Evolutionary conservation across 2,113 vertebrate genomes (phyloP).

Genomic region (Tauraco erythrolophus): DNA sequence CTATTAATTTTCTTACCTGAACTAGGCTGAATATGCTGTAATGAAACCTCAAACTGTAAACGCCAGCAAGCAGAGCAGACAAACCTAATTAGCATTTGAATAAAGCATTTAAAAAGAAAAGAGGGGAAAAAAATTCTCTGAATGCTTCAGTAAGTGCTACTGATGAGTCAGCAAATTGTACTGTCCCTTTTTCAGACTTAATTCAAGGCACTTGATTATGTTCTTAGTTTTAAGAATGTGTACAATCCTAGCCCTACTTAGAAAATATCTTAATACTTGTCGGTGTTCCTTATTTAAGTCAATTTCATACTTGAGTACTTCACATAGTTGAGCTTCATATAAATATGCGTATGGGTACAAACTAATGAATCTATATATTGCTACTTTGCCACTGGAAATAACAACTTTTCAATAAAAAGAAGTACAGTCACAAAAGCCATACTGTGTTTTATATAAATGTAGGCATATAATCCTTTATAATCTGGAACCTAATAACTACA

Average conservation of each 20-base stretch:
- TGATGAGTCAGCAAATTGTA: background rate
- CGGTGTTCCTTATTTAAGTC: background rate
- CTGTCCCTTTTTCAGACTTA: background rate
- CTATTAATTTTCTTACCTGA: background rate
- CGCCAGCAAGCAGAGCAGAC: background rate
- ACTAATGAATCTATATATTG: background rate
- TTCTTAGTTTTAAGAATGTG: background rate
- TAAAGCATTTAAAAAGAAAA: background rate
- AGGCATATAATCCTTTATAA: background rate
- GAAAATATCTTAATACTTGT: background rate
- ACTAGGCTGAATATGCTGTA: background rate
- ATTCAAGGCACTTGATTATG: background rate
- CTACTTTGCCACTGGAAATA: background rate
- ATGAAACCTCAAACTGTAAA: background rate
- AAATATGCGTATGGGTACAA: rapidly evolving
- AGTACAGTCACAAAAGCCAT: background rate
- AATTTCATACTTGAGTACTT: background rate
- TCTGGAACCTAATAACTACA: background rate
- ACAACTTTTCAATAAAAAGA: background rate
- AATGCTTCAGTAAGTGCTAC: background rate
- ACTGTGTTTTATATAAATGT: background rate
- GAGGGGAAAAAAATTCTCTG: background rate
- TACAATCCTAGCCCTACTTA: background rate
- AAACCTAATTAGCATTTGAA: background rate
- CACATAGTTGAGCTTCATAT: background rate